Conservation (phyloP, 2,113 vertebrate genomes). For the Raphicerus campestris region DNA sequence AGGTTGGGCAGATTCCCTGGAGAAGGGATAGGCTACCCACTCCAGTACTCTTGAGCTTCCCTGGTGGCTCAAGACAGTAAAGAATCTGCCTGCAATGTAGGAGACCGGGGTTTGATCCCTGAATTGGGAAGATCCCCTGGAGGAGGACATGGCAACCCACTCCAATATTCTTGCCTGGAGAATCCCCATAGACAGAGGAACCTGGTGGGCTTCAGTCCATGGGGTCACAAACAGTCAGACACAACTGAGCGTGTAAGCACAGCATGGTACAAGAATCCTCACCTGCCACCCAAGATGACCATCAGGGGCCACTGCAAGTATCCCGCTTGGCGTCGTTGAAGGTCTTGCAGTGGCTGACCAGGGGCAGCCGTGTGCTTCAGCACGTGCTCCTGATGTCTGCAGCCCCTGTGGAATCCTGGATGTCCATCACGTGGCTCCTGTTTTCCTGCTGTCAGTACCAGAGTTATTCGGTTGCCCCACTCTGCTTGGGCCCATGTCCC, state of each 20-base stretch:
- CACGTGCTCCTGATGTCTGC: background rate
- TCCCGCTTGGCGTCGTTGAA: fast-evolving
- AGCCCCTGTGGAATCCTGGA: background rate
- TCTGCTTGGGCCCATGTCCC: background rate
- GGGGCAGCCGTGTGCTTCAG: background rate
- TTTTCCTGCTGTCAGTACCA: background rate
- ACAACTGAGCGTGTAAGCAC: background rate
- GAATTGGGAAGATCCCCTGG: background rate
- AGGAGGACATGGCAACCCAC: background rate
- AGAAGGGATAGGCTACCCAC: background rate
- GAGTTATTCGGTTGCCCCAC: background rate
- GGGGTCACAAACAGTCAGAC: background rate
- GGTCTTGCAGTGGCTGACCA: background rate
- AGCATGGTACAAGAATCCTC: background rate
- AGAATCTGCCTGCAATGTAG: background rate
- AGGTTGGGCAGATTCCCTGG: background rate
- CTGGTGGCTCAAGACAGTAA: background rate
- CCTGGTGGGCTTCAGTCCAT: background rate
- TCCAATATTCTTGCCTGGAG: background rate
- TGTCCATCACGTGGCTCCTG: background rate
- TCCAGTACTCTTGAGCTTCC: background rate
- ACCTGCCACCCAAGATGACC: background rate
- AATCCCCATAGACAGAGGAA: background rate
- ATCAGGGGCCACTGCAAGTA: background rate
- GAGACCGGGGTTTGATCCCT: background rate